Percentiles rank a stretch among this genome's conserved stretches.
Conservation (phyloP, 2,888 invertebrate genomes). For the Idaea aversata region DNA sequence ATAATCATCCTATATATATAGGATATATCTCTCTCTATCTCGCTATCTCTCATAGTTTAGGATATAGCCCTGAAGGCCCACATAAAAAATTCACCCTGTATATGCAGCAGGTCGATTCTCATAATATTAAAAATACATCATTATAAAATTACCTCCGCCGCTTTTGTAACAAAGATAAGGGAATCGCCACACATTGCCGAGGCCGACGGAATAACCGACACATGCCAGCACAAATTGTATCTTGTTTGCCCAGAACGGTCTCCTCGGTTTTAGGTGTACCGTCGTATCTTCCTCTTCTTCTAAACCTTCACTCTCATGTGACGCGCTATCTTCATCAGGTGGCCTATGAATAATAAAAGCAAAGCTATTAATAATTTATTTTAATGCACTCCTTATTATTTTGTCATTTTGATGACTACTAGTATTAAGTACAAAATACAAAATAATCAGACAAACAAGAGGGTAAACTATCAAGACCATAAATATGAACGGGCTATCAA, state of each 20-base stretch:
- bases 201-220: slow-evolving; percentile 93
- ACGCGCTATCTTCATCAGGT: slow-evolving; percentile 86
- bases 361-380: not conserved
- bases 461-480: not conserved
- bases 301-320: slow-evolving; percentile 87
- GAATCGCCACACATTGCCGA: slow-evolving; percentile 95
- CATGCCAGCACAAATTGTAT: slow-evolving; percentile 94
- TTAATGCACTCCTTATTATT: not conserved
- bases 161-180: slow-evolving; percentile 95
- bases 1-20: no score
- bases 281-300: slow-evolving; percentile 86
- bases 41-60: no score
- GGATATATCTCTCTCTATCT: no score
- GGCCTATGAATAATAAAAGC: slow-evolving; percentile 74
- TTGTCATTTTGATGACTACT: not conserved
- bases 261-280: slow-evolving; percentile 85
- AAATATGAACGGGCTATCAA: not conserved
- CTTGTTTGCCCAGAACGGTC: slow-evolving; percentile 94
- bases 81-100: no score
- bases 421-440: not conserved
- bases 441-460: not conserved
- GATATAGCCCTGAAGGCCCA: no score
- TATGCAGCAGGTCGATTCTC: not conserved
- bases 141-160: slow-evolving; percentile 85
- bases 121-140: slow-evolving; percentile 13